Evolutionary conservation across 2,113 vertebrate genomes (phyloP).

Genomic region (Nansenia antarctica): DNA sequence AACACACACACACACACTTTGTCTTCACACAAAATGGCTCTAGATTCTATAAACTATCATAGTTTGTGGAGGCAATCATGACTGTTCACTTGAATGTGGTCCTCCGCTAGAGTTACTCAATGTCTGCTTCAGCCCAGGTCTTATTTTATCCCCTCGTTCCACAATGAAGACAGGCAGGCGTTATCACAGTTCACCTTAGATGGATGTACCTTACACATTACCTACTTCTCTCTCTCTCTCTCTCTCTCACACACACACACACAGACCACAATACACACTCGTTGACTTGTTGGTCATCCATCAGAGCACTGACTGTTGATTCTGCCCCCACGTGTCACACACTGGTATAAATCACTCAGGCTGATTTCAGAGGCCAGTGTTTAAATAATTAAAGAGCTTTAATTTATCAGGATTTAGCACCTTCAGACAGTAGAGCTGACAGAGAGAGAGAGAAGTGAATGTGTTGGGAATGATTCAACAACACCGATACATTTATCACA

Average conservation of each 20-base stretch:
- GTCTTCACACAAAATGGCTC: neutral
- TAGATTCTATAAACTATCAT: too few relatives aligned
- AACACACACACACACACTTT: too few relatives aligned
- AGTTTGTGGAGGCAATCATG: too few relatives aligned
- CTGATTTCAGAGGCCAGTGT: constrained; percentile 69
- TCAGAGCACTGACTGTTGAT: constrained; percentile 61
- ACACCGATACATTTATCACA: neutral
- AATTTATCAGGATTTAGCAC: constrained; percentile 76
- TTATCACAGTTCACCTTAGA: constrained; percentile 2
- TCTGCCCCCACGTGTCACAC: constrained; percentile 58
- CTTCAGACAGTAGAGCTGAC: constrained; percentile 59
- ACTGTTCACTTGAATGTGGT: neutral
- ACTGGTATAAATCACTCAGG: constrained; percentile 68
- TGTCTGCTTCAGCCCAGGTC: too few relatives aligned
- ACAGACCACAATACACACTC: constrained; percentile 12
- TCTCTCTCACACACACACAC: constrained; percentile 20
- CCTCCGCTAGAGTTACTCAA: neutral
- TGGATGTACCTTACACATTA: constrained; percentile 17
- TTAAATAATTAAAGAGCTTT: constrained; percentile 81
- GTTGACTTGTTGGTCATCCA: constrained; percentile 63
- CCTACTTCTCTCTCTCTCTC: constrained; percentile 4
- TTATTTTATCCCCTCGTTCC: neutral
- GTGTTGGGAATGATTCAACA: constrained; percentile 4
- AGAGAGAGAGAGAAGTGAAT: constrained; percentile 38
- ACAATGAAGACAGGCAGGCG: constrained; percentile 23